Evolutionary conservation across 2,888 invertebrate species (phyloP), one percentile per base, ranked within the genome.

Genomic region (Adineta ricciae): DNA sequence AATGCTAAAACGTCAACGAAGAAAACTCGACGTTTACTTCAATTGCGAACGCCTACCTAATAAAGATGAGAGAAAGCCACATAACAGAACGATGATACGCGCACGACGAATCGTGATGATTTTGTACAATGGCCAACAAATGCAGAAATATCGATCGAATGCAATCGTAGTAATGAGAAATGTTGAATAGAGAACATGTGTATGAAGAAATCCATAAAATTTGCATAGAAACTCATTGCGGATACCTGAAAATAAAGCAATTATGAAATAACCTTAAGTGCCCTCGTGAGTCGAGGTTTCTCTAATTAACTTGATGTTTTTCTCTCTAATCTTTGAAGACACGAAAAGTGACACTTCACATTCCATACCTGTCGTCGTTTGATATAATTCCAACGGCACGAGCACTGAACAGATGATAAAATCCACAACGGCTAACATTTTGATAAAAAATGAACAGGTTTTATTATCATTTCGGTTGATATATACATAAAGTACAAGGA

Each of bases 101-200:
- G 38, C 73, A 73, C 73, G 73, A 38, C 21, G 3, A 7, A 36
- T 73, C 21, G 73, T 73, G 0, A 73, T 73, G 73, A 73, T 73
- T 73, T 73, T 73, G 38, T 38, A 38, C 38, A 73, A 73, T 19
- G 73, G 73, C 73, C 73, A 73, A 73, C 73, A 73, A 21, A 73
- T 73, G 38, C 73, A 73, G 38, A 73, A 73, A 73, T 73, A 73
- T 19, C 73, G 38, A 73, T 73, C 73, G 5, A 73, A 73, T 73
- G 73, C 73, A 73, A 73, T 73, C 24, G 14, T 38, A 21, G 73
- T 73, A 38, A 73, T 73, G 24, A 73, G 38, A 73, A 73, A 16
- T 19, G 73, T 73, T 73, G 73, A 73, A 73, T 73, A 73, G 2
- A 73, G 21, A 1, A 73, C 73, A 73, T 73, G 73, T 8, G 73